These are phyloP conservation scores for Drosophila atroscutellata DNA, from an alignment of 2,888 invertebrate genomes.

Conservation along the genomic window DNA sequence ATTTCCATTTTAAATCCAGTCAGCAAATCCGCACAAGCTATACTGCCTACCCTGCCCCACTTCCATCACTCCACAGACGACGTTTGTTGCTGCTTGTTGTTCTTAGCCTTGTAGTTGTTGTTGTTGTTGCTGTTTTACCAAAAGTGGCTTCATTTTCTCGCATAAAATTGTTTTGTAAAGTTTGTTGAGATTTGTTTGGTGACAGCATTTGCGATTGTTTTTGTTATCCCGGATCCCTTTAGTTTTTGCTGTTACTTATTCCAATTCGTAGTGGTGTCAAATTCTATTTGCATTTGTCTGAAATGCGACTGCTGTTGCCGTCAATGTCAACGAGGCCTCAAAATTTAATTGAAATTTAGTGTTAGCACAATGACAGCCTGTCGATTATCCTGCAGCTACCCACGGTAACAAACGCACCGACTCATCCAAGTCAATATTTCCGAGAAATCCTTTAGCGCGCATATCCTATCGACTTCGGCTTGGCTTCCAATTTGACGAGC, in stretches of 20 bases:
- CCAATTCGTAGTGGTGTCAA: conserved; percentile 16
- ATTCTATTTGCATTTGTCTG: conserved; percentile 53
- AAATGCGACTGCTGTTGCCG: conserved; percentile 33
- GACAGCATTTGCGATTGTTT: conserved; percentile 71
- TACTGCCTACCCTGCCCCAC: background rate
- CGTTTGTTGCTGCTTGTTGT: conserved; percentile 25
- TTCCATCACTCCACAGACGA: conserved; percentile 9
- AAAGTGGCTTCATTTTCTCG: conserved; percentile 76
- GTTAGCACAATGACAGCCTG: conserved; percentile 74
- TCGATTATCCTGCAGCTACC: conserved; percentile 64
- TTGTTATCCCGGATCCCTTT: conserved; percentile 33
- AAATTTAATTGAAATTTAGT: conserved; percentile 78
- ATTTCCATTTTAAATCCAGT: conserved; percentile 79
- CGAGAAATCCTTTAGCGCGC: conserved; percentile 65
- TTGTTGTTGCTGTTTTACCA: conserved; percentile 45
- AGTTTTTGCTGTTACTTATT: conserved; percentile 24
- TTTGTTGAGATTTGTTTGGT: conserved; percentile 73
- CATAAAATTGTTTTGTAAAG: conserved; percentile 74
- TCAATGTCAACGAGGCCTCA: conserved; percentile 72
- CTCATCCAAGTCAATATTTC: conserved; percentile 48
- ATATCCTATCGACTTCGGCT: conserved; percentile 70
- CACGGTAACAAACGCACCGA: conserved; percentile 5
- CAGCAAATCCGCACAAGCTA: conserved; percentile 69
- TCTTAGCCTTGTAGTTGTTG: conserved; percentile 18
- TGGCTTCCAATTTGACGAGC: conserved; percentile 67